Conservation (phyloP, 2,888 invertebrate species). For the Drosophila villosipedis region DNA sequence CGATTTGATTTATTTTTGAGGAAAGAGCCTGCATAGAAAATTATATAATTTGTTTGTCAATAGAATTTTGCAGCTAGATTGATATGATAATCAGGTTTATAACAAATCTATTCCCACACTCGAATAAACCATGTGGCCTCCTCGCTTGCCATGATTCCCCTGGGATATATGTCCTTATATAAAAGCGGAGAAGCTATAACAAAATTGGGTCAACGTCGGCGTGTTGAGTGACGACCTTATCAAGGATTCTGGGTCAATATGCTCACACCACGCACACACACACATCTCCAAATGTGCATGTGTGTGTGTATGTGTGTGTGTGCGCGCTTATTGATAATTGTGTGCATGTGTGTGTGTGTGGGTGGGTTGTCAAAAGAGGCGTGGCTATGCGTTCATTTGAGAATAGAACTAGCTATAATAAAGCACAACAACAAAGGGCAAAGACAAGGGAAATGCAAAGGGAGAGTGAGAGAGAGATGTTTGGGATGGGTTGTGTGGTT, state of each 20-base stretch:
- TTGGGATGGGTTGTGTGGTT: neutral
- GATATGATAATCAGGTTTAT: slow-evolving; percentile 33
- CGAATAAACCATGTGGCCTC: neutral
- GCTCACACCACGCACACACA: slow-evolving; percentile 55
- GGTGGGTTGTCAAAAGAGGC: slow-evolving; percentile 17
- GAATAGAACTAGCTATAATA: slow-evolving; percentile 44
- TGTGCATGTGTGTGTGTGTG: slow-evolving; percentile 4
- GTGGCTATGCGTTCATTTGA: slow-evolving; percentile 41
- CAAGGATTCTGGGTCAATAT: slow-evolving; percentile 78
- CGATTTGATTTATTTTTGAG: neutral
- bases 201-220: slow-evolving; percentile 65
- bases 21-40: neutral
- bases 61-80: slow-evolving; percentile 13
- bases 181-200: slow-evolving; percentile 27
- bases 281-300: slow-evolving; percentile 2
- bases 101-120: neutral
- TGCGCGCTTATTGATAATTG: slow-evolving; percentile 27
- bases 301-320: neutral
- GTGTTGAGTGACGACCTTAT: slow-evolving; percentile 70
- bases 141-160: neutral
- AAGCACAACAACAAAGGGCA: slow-evolving; percentile 19
- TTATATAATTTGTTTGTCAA: neutral
- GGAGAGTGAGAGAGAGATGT: neutral
- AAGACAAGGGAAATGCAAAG: neutral
- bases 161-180: slow-evolving; percentile 41